Conservation (phyloP, 2,113 vertebrate genomes). For the human (Homo sapiens) region GRCh38 chrX:36286001-36286500, state of each 20-base stretch:
- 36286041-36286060: neutral
- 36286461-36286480: constrained; percentile 3
- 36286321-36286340: neutral
- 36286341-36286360: constrained; percentile 30
- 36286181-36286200: neutral
- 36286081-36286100: neutral
- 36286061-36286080: neutral
- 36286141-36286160: neutral
- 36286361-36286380: constrained; percentile 16
- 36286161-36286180: neutral
- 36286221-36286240: neutral
- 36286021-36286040: neutral
- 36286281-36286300: neutral
- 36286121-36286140: neutral
- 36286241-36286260: neutral
- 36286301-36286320: neutral
- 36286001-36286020: neutral
- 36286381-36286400: constrained; percentile 15
- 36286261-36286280: neutral
- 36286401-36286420: neutral
- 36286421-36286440: neutral
- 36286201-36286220: neutral
- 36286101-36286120: neutral
- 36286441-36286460: neutral
- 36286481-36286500: constrained; percentile 26